Conservation (phyloP, 37 sponge, comb jelly and placozoan genomes). For the Ephydatia muelleri region DNA sequence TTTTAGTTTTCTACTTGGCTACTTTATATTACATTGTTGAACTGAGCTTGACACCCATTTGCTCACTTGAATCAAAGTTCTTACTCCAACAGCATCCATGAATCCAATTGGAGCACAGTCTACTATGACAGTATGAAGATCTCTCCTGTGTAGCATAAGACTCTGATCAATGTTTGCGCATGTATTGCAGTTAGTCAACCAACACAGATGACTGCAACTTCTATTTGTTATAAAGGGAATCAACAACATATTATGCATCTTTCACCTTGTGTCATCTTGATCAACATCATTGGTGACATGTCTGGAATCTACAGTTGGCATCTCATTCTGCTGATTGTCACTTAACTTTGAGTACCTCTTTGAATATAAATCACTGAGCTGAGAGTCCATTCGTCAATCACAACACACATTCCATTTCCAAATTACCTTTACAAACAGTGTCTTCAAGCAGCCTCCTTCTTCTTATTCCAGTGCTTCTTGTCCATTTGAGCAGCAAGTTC, state of each 20-base stretch:
- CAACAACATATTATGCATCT: not conserved
- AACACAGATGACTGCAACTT: not conserved
- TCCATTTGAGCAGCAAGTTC: conserved; percentile 21
- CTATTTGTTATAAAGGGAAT: not conserved
- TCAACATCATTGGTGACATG: not conserved
- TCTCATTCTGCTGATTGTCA: not conserved
- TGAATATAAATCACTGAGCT: not conserved
- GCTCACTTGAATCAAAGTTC: conserved; percentile 49
- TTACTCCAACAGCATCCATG: conserved; percentile 75
- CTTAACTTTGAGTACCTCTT: not conserved
- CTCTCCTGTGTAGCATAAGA: not conserved
- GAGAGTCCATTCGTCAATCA: not conserved
- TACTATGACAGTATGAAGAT: conserved; percentile 53
- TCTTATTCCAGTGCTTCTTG: not conserved
- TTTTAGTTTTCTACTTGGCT: no score
- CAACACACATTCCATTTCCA: not conserved
- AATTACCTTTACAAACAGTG: conserved; percentile 6
- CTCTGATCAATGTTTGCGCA: not conserved
- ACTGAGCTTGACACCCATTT: no score
- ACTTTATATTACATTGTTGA: not conserved
- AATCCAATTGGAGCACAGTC: conserved; percentile 67
- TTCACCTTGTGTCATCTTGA: not conserved
- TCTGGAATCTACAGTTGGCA: not conserved
- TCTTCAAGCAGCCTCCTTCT: conserved; percentile 18
- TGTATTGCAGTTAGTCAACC: not conserved